Conservation (phyloP, 1,140 invertebrate species). For the Penaeus chinensis region DNA sequence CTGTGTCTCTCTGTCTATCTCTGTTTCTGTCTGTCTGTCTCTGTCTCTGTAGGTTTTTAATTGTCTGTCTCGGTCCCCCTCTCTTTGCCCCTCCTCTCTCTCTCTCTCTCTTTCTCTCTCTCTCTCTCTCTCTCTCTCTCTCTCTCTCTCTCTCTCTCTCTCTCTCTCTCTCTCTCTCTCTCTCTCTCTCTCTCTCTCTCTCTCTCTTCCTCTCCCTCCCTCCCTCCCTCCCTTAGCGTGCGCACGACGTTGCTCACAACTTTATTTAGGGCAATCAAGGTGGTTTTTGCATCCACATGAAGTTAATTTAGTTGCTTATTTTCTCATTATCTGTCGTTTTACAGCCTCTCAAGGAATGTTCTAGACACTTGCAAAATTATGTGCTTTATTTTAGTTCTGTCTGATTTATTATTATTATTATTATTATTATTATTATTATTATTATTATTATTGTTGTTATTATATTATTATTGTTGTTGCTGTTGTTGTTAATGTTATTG, state of each 20-base stretch:
- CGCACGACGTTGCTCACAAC: neutral
- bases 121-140: constrained; percentile 11
- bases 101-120: neutral
- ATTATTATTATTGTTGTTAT: too few relatives aligned
- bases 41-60: neutral
- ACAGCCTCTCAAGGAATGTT: too few relatives aligned
- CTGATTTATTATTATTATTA: too few relatives aligned
- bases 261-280: neutral
- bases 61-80: neutral
- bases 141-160: constrained; percentile 13
- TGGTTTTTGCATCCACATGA: too few relatives aligned
- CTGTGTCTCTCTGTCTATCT: neutral
- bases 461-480: too few relatives aligned
- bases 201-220: neutral
- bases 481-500: too few relatives aligned
- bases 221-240: neutral
- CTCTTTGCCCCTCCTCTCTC: neutral
- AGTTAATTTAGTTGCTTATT: too few relatives aligned
- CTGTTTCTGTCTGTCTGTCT: neutral
- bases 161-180: constrained; percentile 11
- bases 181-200: constrained; percentile 25
- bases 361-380: too few relatives aligned
- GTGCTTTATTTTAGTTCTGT: too few relatives aligned
- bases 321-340: too few relatives aligned
- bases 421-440: too few relatives aligned